Conservation (phyloP, 2,888 invertebrate species). For the Miltochrista miniata region DNA sequence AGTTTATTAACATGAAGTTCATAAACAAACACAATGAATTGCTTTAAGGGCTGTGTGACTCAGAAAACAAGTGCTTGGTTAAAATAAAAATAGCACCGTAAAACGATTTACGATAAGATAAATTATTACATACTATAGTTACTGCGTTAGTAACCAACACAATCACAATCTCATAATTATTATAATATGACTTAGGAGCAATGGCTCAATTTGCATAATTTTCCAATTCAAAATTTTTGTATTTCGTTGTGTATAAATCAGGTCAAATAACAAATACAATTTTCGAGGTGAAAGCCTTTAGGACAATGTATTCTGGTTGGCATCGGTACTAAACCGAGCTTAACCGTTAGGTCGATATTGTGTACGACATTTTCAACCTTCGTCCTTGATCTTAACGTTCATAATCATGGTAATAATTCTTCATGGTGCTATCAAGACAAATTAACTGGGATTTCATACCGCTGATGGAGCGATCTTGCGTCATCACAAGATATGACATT, state of each 20-base stretch:
- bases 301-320: constrained; percentile 4
- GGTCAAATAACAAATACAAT: constrained; percentile 15
- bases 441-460: constrained; percentile 29
- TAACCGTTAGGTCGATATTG: neutral
- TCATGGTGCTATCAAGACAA: constrained; percentile 13
- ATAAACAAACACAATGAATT: too few species aligned
- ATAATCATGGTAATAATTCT: constrained; percentile 15
- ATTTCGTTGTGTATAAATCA: neutral
- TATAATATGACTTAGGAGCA: neutral
- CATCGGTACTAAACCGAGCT: constrained; percentile 5
- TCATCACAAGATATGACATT: constrained; percentile 31
- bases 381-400: constrained; percentile 16
- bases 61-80: too few species aligned
- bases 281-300: constrained; percentile 12
- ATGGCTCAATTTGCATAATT: neutral
- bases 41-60: too few species aligned
- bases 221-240: neutral
- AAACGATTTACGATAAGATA: too few species aligned
- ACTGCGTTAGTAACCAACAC: too few species aligned
- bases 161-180: too few species aligned
- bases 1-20: too few species aligned
- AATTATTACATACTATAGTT: too few species aligned
- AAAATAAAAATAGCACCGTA: too few species aligned
- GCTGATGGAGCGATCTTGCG: constrained; percentile 26
- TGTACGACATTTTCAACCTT: constrained; percentile 11